A percentile compares a stretch with the other conserved stretches of the same genome.
Conservation (phyloP, 1,140 invertebrate genomes). For the Apocrypta bakeri region DNA sequence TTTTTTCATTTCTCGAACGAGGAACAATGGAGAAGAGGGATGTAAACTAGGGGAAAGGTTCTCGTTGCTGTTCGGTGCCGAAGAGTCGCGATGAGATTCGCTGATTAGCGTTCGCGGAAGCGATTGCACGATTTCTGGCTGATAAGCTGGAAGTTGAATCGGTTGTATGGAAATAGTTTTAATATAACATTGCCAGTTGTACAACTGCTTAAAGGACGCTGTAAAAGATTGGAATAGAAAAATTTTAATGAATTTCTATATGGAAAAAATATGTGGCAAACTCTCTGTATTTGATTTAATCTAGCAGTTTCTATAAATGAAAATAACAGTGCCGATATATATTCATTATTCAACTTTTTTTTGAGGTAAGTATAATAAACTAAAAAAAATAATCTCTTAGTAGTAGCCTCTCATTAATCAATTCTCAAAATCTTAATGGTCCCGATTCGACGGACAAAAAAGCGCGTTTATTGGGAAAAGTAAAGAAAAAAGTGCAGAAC, state of each 20-base stretch:
- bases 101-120: background rate
- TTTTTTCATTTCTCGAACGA: background rate
- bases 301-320: too few species aligned
- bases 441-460: background rate
- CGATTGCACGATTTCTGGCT: background rate
- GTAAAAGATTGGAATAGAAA: too few species aligned
- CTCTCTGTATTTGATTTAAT: background rate
- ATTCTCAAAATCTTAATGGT: conserved; percentile 1
- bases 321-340: too few species aligned
- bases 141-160: too few species aligned
- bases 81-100: background rate
- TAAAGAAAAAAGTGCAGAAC: conserved; percentile 15
- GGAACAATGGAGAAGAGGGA: too few species aligned
- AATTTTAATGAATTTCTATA: background rate
- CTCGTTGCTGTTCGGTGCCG: too few species aligned
- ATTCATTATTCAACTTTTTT: conserved; percentile 28
- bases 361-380: background rate
- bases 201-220: too few species aligned
- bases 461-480: background rate
- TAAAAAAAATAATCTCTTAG: background rate
- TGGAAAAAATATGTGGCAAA: background rate
- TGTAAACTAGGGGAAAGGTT: background rate
- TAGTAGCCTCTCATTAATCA: conserved; percentile 34
- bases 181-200: too few species aligned
- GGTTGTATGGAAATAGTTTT: too few species aligned